phyloP scores from a whole-genome alignment of 2,888 invertebrate genomes.

The Mallateleia sp. region DNA sequence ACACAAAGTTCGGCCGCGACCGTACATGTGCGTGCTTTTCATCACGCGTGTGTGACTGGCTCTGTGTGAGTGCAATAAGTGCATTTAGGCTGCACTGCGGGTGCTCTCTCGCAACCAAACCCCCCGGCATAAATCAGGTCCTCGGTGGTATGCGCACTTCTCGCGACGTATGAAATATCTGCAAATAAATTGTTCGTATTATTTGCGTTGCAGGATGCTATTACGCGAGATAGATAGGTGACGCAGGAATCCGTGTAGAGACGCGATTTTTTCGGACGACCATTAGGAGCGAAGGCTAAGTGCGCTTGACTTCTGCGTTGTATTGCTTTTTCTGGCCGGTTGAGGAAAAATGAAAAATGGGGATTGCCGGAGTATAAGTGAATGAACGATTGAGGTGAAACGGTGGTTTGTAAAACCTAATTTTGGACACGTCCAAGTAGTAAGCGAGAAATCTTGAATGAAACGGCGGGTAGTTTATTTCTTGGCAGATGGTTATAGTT shows the following conservation, averaged over 20 bases:
- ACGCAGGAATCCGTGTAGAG: conserved; percentile 48
- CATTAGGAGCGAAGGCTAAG: conserved; percentile 1
- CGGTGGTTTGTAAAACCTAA: not conserved
- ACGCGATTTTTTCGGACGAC: conserved; percentile 21
- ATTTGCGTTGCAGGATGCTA: conserved; percentile 67
- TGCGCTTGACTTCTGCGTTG: conserved; percentile 21
- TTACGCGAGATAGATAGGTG: conserved; percentile 56
- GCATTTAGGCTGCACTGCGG: conserved; percentile 59
- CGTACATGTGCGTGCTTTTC: not conserved
- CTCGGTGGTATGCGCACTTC: conserved; percentile 44
- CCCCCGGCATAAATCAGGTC: conserved; percentile 62
- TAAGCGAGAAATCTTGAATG: not conserved
- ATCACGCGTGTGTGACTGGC: not conserved
- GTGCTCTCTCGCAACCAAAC: conserved; percentile 26
- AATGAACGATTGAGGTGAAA: conserved; percentile 24
- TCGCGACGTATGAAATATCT: conserved; percentile 65
- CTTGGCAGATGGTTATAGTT: too few relatives aligned
- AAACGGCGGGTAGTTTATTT: not conserved
- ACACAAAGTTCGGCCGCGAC: conserved; percentile 32
- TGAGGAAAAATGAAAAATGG: conserved; percentile 9
- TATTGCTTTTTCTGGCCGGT: not conserved
- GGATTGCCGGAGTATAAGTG: not conserved
- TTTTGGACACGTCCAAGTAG: not conserved
- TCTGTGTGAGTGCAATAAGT: conserved; percentile 51
- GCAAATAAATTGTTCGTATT: conserved; percentile 69